These are phyloP conservation scores for Tetraodon nigroviridis DNA, from an alignment of 2,113 vertebrate species.

Conservation along the genomic window DNA sequence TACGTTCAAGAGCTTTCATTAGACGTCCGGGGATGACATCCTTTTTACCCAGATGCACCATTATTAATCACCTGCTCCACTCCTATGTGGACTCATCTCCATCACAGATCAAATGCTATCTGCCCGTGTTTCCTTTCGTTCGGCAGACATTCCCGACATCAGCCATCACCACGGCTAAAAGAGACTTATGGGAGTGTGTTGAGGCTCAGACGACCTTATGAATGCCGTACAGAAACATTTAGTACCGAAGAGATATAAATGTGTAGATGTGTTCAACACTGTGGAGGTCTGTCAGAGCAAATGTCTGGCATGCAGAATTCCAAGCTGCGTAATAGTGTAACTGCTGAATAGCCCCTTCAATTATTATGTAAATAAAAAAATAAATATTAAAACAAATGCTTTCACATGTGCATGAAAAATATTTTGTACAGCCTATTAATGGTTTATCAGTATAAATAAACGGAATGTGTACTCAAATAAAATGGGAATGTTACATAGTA, in stretches of 20 bases:
- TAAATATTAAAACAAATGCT: not conserved
- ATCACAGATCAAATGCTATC: slow-evolving; percentile 76
- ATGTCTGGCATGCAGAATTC: slow-evolving; percentile 34
- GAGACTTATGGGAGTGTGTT: slow-evolving; percentile 69
- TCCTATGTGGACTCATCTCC: slow-evolving; percentile 70
- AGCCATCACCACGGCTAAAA: slow-evolving; percentile 71
- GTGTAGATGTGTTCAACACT: slow-evolving; percentile 61
- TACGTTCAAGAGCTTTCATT: slow-evolving; percentile 76
- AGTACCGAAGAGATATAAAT: slow-evolving; percentile 61
- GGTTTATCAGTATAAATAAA: slow-evolving; percentile 28
- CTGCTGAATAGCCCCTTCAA: slow-evolving; percentile 19
- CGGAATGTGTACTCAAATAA: slow-evolving; percentile 2
- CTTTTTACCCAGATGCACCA: slow-evolving; percentile 80
- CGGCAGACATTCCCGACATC: slow-evolving; percentile 71
- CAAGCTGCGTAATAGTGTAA: no score
- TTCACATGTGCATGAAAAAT: slow-evolving; percentile 20
- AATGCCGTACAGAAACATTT: slow-evolving; percentile 69
- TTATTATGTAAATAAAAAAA: no score
- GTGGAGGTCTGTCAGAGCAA: slow-evolving; percentile 55
- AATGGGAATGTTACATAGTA: slow-evolving; percentile 34
- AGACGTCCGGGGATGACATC: slow-evolving; percentile 84
- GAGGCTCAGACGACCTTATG: slow-evolving; percentile 68
- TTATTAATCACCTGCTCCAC: slow-evolving; percentile 74
- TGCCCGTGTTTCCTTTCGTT: slow-evolving; percentile 72
- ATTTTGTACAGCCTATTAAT: slow-evolving; percentile 13